These are phyloP conservation scores for Hydropsyche betteni DNA, from an alignment of 2,888 invertebrate species.

Conservation along the genomic window DNA sequence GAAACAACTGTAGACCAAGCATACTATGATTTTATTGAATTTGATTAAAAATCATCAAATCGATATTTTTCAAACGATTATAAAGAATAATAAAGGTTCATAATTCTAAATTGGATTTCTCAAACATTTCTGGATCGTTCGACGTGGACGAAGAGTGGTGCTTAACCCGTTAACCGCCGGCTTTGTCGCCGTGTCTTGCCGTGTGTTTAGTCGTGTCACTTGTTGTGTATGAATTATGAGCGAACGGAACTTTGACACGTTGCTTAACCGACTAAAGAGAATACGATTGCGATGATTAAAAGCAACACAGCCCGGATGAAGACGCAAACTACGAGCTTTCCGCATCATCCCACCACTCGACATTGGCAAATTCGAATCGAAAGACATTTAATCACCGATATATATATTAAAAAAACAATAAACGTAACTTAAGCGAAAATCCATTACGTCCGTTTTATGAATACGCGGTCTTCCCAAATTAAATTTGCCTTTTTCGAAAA, in stretches of 20 bases:
- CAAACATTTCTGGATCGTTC: not conserved
- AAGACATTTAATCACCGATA: no score
- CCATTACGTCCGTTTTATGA: not conserved
- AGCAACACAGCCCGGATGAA: slow-evolving; percentile 3
- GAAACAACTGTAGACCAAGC: no score
- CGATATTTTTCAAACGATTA: no score
- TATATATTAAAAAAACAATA: no score
- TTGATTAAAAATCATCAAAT: no score
- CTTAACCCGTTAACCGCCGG: slow-evolving; percentile 36
- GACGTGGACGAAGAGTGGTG: slow-evolving; percentile 7
- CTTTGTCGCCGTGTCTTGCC: slow-evolving; percentile 33
- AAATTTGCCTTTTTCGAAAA: slow-evolving; percentile 14
- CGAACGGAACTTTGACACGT: slow-evolving; percentile 37
- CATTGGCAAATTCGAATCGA: no score
- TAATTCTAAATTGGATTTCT: not conserved
- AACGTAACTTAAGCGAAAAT: no score
- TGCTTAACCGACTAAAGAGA: slow-evolving; percentile 31
- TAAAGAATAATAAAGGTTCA: not conserved
- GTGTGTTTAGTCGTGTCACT: slow-evolving; percentile 31
- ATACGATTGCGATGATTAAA: slow-evolving; percentile 32
- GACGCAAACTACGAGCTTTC: not conserved
- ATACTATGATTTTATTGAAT: no score
- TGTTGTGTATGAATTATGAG: slow-evolving; percentile 39
- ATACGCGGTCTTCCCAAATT: slow-evolving; percentile 1
- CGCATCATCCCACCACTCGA: no score